A percentile compares a stretch with the other conserved stretches of the same genome.
Evolutionary conservation across 2,113 vertebrate genomes (phyloP).

Genomic region (Onychostruthus taczanowskii): DNA sequence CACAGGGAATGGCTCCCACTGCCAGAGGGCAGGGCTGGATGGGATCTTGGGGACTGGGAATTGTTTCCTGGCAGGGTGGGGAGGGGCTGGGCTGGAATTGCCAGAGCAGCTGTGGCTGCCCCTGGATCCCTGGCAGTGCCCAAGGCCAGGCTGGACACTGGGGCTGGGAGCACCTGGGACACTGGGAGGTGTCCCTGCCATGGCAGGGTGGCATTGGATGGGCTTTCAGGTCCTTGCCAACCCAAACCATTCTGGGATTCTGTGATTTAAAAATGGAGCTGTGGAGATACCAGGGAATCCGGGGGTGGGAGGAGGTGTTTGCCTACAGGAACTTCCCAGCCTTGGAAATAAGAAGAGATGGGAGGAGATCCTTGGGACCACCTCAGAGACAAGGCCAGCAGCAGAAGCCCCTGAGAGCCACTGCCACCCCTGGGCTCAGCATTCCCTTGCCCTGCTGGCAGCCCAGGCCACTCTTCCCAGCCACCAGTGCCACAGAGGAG

Average conservation of each 20-base stretch:
- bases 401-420: background rate
- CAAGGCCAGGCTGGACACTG: background rate
- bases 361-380: background rate
- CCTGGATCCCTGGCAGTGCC: background rate
- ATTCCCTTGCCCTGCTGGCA: background rate
- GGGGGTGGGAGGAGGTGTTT: background rate
- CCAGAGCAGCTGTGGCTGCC: background rate
- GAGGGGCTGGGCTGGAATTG: background rate
- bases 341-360: background rate
- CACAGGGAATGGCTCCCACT: background rate
- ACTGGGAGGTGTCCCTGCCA: background rate
- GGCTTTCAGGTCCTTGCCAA: fast-evolving
- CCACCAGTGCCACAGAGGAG: background rate
- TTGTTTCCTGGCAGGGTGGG: background rate
- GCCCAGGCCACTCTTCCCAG: background rate
- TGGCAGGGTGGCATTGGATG: background rate
- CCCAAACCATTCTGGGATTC: background rate
- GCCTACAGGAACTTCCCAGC: background rate
- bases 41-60: background rate
- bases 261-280: background rate
- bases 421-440: background rate
- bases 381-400: background rate
- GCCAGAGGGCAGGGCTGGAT: background rate
- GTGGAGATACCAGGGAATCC: background rate
- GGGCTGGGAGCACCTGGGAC: background rate